These are phyloP conservation scores for Nannospalax galili DNA, from an alignment of 2,113 vertebrate species.

Conservation along the genomic window DNA sequence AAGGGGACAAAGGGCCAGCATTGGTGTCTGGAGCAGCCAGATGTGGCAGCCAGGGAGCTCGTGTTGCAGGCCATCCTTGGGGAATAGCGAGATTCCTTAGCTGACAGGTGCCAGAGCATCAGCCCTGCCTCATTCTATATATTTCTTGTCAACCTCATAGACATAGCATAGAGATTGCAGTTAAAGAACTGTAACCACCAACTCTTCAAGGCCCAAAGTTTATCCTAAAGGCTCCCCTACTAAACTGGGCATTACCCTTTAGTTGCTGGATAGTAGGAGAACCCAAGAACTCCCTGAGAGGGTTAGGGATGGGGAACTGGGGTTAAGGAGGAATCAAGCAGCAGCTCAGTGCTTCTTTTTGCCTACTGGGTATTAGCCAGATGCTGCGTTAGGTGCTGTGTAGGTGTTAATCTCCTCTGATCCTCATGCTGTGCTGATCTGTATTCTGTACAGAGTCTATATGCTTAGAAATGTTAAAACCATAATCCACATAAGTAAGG, in stretches of 20 bases:
- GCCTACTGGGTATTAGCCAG: not conserved
- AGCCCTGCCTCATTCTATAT: rapidly evolving
- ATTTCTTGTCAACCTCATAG: not conserved
- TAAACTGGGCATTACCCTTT: not conserved
- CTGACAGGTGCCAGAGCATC: not conserved
- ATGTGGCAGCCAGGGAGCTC: not conserved
- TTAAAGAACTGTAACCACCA: not conserved
- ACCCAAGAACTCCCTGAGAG: not conserved
- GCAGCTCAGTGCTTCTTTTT: not conserved
- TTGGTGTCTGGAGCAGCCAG: not conserved
- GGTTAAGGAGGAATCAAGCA: not conserved
- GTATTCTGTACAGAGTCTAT: not conserved
- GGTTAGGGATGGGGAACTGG: no score
- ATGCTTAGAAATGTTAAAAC: not conserved
- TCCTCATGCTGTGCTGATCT: not conserved
- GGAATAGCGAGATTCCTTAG: not conserved
- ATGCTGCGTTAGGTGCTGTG: no score
- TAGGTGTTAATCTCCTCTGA: not conserved
- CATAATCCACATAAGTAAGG: not conserved
- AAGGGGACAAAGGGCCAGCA: not conserved
- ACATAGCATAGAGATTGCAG: not conserved
- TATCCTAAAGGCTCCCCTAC: not conserved
- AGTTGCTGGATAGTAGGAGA: not conserved
- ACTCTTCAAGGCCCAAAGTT: no score
- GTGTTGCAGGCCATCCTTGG: rapidly evolving